phyloP scores from a whole-genome alignment of 2,797 vertebrate genomes.

The Thunnus albacares region DNA sequence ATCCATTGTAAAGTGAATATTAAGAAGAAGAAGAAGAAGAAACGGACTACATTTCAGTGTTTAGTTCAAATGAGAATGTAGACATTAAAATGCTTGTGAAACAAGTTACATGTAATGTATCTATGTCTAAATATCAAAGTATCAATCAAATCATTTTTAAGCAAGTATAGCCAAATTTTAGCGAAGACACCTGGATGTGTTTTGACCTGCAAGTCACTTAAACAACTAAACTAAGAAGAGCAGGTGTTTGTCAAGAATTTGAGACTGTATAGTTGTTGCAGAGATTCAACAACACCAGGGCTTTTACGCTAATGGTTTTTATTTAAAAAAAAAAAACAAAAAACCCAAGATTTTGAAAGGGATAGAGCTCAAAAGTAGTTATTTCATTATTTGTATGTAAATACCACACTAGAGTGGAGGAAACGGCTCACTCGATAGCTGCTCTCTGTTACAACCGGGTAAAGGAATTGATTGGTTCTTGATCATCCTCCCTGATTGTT shows the following conservation, averaged over 20 bases:
- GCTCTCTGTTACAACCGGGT: conserved; percentile 10
- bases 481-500: conserved; percentile 30
- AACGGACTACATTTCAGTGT: background rate
- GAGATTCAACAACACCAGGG: conserved; percentile 2
- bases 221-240: background rate
- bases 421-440: conserved; percentile 27
- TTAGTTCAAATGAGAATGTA: background rate
- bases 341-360: conserved; percentile 7
- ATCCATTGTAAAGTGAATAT: background rate
- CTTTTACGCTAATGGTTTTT: background rate
- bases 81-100: background rate
- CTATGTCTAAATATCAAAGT: background rate
- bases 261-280: conserved; percentile 4
- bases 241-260: background rate
- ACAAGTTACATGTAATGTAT: background rate
- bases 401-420: conserved; percentile 41
- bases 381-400: conserved; percentile 61
- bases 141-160: background rate
- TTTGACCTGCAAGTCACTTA: background rate
- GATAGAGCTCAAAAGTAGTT: conserved; percentile 17
- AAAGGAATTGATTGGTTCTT: conserved; percentile 6
- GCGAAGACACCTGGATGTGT: background rate
- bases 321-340: background rate
- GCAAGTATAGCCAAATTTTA: background rate
- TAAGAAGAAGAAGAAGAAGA: background rate